Evolutionary conservation across 2,888 invertebrate species (phyloP).

Genomic region (Aspidiotus rigidus): DNA sequence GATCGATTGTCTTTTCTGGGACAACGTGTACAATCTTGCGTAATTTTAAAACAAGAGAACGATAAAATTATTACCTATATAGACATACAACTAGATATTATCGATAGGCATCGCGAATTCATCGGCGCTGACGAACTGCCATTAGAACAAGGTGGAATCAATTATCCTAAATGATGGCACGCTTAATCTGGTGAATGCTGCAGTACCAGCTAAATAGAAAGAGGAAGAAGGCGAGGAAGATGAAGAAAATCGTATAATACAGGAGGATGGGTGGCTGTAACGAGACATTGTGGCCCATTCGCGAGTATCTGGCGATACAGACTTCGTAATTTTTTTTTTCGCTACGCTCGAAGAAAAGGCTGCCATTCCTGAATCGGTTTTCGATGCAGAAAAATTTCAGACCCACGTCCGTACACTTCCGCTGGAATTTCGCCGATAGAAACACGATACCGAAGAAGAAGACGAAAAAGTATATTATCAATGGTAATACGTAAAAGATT

Average conservation of each 20-base stretch:
- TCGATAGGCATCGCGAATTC: no score
- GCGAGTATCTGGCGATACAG: conserved; percentile 13
- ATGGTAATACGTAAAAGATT: conserved; percentile 17
- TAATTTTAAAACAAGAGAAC: no score
- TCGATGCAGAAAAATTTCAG: conserved; percentile 23
- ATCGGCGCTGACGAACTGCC: no score
- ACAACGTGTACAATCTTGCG: no score
- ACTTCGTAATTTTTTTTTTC: conserved; percentile 11
- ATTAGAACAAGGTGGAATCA: no score
- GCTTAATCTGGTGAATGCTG: conserved; percentile 8
- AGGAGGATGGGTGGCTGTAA: not conserved
- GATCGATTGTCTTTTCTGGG: no score
- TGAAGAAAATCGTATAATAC: not conserved
- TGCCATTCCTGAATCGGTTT: conserved; percentile 9
- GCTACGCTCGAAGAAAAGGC: conserved; percentile 5
- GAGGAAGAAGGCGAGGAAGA: conserved; percentile 8
- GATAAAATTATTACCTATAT: no score
- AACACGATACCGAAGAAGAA: conserved; percentile 25
- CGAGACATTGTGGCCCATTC: not conserved
- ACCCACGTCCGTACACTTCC: conserved; percentile 21
- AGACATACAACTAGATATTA: no score
- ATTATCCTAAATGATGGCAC: no score
- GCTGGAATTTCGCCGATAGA: conserved; percentile 18
- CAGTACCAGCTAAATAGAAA: conserved; percentile 19
- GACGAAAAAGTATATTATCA: conserved; percentile 23